Evolutionary conservation across 2,113 vertebrate species (phyloP).

Genomic region (Glareola pratincola): DNA sequence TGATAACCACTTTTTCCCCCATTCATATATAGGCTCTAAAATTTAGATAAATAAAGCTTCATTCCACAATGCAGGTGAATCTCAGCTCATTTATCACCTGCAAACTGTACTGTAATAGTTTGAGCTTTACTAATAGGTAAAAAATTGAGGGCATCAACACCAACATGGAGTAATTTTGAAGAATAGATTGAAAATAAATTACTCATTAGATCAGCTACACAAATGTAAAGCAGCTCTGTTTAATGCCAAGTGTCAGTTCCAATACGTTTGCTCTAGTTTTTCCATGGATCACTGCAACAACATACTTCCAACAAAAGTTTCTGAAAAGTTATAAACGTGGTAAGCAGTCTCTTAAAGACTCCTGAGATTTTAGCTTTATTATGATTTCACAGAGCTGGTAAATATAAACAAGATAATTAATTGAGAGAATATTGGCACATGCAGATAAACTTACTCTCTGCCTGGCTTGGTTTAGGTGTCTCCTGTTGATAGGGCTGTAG

Average conservation of each 20-base stretch:
- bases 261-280: neutral
- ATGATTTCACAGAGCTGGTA: neutral
- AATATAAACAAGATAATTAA: neutral
- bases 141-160: neutral
- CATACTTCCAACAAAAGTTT: neutral
- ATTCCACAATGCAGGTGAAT: neutral
- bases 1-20: neutral
- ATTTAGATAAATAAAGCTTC: neutral
- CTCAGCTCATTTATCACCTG: neutral
- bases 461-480: conserved; percentile 73
- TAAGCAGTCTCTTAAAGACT: neutral
- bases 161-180: neutral
- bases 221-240: neutral
- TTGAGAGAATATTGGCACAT: neutral
- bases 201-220: neutral
- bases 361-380: neutral
- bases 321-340: neutral
- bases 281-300: neutral
- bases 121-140: neutral
- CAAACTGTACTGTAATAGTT: neutral
- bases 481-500: conserved; percentile 78
- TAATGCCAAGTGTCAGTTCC: neutral
- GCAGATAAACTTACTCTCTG: conserved; percentile 77
- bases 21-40: neutral
- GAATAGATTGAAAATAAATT: neutral